These are phyloP conservation scores for Mastacembelus armatus DNA, from an alignment of 2,797 vertebrate species.

Conservation along the genomic window DNA sequence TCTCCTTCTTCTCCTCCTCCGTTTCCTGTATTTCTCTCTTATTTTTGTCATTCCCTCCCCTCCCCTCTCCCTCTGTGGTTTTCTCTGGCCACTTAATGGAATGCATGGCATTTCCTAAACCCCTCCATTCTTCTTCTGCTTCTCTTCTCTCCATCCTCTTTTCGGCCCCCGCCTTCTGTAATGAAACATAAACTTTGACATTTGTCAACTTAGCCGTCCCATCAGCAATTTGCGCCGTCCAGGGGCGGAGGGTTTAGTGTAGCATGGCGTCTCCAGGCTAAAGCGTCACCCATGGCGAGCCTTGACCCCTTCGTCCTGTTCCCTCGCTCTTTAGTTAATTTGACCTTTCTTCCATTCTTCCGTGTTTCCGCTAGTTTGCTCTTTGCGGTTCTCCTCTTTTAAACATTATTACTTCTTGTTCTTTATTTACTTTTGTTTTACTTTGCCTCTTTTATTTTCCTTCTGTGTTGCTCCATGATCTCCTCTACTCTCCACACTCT, in stretches of 20 bases:
- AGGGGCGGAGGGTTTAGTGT: constrained; percentile 46
- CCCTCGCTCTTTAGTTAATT: constrained; percentile 42
- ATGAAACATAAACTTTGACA: constrained; percentile 82
- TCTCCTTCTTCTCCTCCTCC: constrained; percentile 24
- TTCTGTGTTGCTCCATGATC: constrained; percentile 60
- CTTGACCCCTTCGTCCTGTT: constrained; percentile 44
- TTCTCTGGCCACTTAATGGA: constrained; percentile 79
- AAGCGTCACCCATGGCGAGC: constrained; percentile 24
- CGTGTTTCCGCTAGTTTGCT: constrained; percentile 25
- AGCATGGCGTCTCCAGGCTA: constrained; percentile 53
- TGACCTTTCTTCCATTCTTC: constrained; percentile 37
- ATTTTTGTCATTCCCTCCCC: constrained; percentile 48
- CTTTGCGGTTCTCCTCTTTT: constrained; percentile 23
- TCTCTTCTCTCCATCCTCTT: constrained; percentile 36
- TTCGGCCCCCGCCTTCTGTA: constrained; percentile 50
- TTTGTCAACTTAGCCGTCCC: constrained; percentile 71
- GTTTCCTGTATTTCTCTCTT: constrained; percentile 58
- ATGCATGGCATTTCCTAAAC: constrained; percentile 78
- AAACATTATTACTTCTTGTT: constrained; percentile 33
- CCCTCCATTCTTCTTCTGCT: constrained; percentile 34
- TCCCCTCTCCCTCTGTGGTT: constrained; percentile 58
- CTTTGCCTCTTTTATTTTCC: constrained; percentile 45
- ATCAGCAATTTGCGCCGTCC: constrained; percentile 51
- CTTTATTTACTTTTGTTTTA: constrained; percentile 45
- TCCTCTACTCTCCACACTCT: constrained; percentile 58